Evolutionary conservation across 2,888 invertebrate genomes (phyloP).

Genomic region (Cantharis lateralis): DNA sequence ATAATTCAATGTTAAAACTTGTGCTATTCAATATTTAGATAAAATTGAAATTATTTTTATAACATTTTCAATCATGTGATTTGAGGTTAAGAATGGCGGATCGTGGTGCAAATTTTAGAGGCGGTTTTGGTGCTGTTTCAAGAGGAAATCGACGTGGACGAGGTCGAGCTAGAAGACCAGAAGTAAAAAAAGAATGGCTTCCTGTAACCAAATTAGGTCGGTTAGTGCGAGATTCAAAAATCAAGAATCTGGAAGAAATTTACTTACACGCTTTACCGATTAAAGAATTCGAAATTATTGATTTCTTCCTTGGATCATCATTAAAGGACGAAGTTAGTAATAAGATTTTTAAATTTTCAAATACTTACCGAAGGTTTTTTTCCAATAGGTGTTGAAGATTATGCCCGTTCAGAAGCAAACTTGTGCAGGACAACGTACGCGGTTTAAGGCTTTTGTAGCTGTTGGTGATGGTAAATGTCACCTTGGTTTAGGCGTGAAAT

Average conservation of each 20-base stretch:
- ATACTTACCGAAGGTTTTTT: neutral
- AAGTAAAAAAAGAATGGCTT: neutral
- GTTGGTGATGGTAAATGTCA: slow-evolving; percentile 98
- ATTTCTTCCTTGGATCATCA: neutral
- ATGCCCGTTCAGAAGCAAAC: slow-evolving; percentile 99
- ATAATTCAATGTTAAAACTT: too few species aligned
- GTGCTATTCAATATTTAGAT: too few species aligned
- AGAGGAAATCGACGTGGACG: neutral
- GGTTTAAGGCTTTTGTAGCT: slow-evolving; percentile 93
- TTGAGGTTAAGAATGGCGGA: neutral
- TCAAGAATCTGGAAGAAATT: neutral
- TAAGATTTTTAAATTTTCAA: neutral
- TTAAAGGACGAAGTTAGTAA: neutral
- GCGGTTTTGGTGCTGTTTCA: neutral
- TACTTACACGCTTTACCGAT: neutral
- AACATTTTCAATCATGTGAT: too few species aligned
- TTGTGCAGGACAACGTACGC: slow-evolving; percentile 96
- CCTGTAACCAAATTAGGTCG: neutral
- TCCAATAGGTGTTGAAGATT: slow-evolving; percentile 79
- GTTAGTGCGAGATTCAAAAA: neutral
- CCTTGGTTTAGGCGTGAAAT: slow-evolving; percentile 97
- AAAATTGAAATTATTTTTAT: too few species aligned
- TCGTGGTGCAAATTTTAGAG: neutral
- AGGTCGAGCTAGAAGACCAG: neutral
- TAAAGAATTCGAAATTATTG: neutral